Evolutionary conservation across 2,888 invertebrate species (phyloP).

Genomic region (Pristionchus japonicus): DNA sequence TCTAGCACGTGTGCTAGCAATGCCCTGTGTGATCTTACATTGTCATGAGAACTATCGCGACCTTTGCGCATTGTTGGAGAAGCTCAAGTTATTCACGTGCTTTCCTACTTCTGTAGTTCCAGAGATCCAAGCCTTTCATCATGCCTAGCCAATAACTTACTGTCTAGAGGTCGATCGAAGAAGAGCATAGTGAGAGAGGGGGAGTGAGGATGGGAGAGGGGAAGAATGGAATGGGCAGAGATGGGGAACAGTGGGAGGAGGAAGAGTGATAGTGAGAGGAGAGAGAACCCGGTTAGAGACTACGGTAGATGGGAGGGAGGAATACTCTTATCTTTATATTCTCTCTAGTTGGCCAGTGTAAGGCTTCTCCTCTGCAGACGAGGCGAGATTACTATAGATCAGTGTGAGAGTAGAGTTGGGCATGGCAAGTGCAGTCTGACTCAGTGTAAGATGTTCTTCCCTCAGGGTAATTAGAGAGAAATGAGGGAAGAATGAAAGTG

Average conservation of each 20-base stretch:
- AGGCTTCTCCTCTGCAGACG: background rate
- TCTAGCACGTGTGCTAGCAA: background rate
- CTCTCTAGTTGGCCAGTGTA: background rate
- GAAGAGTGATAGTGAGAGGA: slow-evolving; percentile 2
- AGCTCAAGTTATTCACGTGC: background rate
- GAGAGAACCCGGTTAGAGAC: slow-evolving; percentile 30
- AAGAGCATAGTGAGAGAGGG: slow-evolving; percentile 18
- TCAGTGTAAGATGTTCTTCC: background rate
- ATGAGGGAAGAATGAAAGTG: background rate
- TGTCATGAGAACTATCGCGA: background rate
- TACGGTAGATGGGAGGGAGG: background rate
- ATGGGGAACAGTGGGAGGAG: background rate
- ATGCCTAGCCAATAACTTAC: background rate
- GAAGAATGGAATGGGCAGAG: background rate
- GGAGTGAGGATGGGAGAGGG: background rate
- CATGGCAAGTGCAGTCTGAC: background rate
- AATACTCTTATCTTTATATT: background rate
- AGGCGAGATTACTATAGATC: background rate
- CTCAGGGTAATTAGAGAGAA: background rate
- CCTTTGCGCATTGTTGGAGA: background rate
- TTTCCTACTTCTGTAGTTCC: background rate
- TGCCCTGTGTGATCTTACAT: background rate
- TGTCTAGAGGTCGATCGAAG: slow-evolving; percentile 32
- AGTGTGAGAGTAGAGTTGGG: background rate
- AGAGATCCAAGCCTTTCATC: background rate